Percentiles rank a stretch among this genome's conserved stretches.
phyloP scores from a whole-genome alignment of 2,113 vertebrate species.

The Coreoperca whiteheadi region DNA sequence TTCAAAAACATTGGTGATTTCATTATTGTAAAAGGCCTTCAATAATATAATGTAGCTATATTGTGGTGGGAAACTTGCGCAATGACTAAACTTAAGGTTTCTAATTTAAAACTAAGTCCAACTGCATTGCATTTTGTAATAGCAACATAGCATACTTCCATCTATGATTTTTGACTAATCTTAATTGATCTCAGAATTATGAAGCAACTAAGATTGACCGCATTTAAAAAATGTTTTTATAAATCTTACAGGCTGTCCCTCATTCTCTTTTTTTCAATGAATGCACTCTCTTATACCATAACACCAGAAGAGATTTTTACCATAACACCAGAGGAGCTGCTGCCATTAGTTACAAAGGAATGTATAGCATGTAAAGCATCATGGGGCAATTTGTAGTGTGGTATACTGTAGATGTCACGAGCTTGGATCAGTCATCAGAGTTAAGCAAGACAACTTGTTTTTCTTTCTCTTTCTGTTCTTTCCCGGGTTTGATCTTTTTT shows the following conservation, averaged over 20 bases:
- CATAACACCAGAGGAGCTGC: not conserved
- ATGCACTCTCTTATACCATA: not conserved
- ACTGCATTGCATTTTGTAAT: not conserved
- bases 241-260: too few species aligned
- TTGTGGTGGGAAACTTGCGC: not conserved
- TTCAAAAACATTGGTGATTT: too few species aligned
- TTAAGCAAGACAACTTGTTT: not conserved
- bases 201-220: not conserved
- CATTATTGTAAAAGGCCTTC: not conserved
- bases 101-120: not conserved
- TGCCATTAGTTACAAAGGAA: not conserved
- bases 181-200: not conserved
- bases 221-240: not conserved
- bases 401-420: not conserved
- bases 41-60: not conserved
- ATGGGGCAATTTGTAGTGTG: not conserved
- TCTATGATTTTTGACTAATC: not conserved
- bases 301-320: too few species aligned
- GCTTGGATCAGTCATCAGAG: not conserved
- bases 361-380: slow-evolving; percentile 7
- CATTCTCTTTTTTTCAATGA: not conserved
- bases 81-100: not conserved
- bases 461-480: not conserved
- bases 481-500: not conserved
- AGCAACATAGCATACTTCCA: not conserved